Percentiles rank a stretch among this genome's conserved stretches.
Conservation (phyloP, 1,140 invertebrate species). For the Plodia interpunctella region DNA sequence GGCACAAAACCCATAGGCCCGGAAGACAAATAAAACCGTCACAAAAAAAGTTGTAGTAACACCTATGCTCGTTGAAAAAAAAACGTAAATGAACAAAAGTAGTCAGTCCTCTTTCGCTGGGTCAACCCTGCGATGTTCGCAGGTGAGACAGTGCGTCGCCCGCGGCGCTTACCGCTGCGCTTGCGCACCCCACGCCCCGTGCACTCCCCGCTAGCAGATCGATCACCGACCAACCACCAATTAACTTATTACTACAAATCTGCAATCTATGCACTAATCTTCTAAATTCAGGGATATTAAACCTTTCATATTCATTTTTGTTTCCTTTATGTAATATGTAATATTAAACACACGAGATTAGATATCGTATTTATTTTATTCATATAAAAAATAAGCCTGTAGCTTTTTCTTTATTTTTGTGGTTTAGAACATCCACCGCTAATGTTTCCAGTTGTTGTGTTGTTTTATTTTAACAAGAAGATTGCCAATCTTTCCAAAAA, state of each 20-base stretch:
- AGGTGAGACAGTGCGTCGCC: constrained; percentile 56
- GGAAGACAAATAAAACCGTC: too few species aligned
- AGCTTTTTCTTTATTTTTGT: too few species aligned
- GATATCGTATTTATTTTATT: too few species aligned
- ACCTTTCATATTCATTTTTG: background rate
- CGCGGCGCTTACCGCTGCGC: constrained; percentile 44
- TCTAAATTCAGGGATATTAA: constrained; percentile 8
- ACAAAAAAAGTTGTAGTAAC: too few species aligned
- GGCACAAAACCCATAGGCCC: too few species aligned
- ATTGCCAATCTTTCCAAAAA: too few species aligned
- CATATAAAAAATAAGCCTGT: too few species aligned
- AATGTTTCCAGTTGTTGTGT: too few species aligned
- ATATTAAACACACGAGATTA: too few species aligned
- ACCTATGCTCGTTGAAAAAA: background rate
- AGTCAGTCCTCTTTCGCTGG: background rate
- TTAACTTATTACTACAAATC: constrained; percentile 53
- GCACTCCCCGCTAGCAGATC: constrained; percentile 26
- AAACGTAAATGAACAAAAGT: too few species aligned
- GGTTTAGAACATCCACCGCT: too few species aligned
- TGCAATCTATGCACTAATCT: constrained; percentile 34
- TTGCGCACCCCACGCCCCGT: constrained; percentile 28
- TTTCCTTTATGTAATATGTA: background rate
- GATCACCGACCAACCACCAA: constrained; percentile 47
- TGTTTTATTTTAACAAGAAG: too few species aligned
- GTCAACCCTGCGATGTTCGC: constrained; percentile 20